These are phyloP conservation scores for Halichondria panicea DNA, from an alignment of 37 sponge, comb jelly and placozoan genomes.

Conservation along the genomic window DNA sequence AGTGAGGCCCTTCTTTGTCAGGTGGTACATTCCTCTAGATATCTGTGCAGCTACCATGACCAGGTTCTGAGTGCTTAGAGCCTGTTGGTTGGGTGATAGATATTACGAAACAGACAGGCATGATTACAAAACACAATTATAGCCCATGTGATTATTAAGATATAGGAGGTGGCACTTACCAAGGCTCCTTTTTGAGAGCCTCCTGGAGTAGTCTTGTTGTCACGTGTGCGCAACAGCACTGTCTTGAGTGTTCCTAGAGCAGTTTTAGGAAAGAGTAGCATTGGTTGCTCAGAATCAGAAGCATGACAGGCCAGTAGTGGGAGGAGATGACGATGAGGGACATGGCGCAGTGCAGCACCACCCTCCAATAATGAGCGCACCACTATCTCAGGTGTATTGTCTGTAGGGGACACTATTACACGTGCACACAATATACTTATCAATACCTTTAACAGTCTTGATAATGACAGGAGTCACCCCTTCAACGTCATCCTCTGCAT, in stretches of 20 bases:
- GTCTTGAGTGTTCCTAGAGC: conserved; percentile 63
- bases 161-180: conserved; percentile 16
- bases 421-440: too few species aligned
- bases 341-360: conserved; percentile 34
- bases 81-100: conserved; percentile 7
- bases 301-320: conserved; percentile 55
- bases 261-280: conserved; percentile 76
- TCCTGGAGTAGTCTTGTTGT: conserved; percentile 35
- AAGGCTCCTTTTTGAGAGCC: neutral
- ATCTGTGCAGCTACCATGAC: conserved; percentile 76
- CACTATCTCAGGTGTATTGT: conserved; percentile 69
- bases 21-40: conserved; percentile 86
- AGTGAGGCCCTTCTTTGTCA: conserved; percentile 55
- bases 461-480: conserved; percentile 68
- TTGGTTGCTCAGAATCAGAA: conserved; percentile 51
- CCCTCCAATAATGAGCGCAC: conserved; percentile 72
- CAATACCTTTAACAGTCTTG: conserved; percentile 80
- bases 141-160: too few species aligned
- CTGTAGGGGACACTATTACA: conserved; percentile 43
- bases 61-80: conserved; percentile 70
- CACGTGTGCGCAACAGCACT: conserved; percentile 44
- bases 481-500: conserved; percentile 81
- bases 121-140: too few species aligned
- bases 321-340: conserved; percentile 63
- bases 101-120: neutral